Evolutionary conservation across 2,888 invertebrate genomes (phyloP).

Genomic region (Macropis europaea): DNA sequence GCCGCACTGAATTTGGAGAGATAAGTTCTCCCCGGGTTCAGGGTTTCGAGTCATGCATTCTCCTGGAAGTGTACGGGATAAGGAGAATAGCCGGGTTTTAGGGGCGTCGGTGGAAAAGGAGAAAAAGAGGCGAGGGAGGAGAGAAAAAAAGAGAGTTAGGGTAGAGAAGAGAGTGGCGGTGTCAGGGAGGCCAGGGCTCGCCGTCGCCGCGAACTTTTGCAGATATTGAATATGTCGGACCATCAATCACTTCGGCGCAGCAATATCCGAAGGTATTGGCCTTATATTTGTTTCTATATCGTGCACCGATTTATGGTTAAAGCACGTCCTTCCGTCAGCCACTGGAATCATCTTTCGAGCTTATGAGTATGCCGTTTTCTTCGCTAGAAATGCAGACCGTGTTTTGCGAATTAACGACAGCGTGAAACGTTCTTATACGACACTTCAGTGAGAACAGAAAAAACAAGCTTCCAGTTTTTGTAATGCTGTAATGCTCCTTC

Average conservation of each 20-base stretch:
- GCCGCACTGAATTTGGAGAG: slow-evolving; percentile 43
- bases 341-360: slow-evolving; percentile 55
- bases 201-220: slow-evolving; percentile 69
- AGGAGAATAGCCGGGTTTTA: slow-evolving; percentile 37
- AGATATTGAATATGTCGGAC: slow-evolving; percentile 78
- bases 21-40: slow-evolving; percentile 41
- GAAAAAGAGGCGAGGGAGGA: neutral
- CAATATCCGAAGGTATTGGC: slow-evolving; percentile 77
- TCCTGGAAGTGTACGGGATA: slow-evolving; percentile 40
- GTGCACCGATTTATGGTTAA: slow-evolving; percentile 69
- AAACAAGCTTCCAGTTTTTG: too few species aligned
- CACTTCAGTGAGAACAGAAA: too few species aligned
- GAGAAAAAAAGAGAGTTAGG: neutral
- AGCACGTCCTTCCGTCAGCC: slow-evolving; percentile 53
- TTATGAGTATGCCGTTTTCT: neutral
- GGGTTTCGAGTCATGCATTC: slow-evolving; percentile 42
- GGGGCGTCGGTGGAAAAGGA: slow-evolving; percentile 2
- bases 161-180: slow-evolving; percentile 38
- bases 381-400: too few species aligned
- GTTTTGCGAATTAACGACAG: too few species aligned
- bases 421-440: too few species aligned
- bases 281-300: slow-evolving; percentile 73
- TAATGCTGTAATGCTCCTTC: too few species aligned
- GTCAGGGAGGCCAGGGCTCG: slow-evolving; percentile 44
- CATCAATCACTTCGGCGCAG: slow-evolving; percentile 75